Base-by-base conservation (phyloP, 2,888 invertebrate species). In the Agonopterix alstromeriana region DNA sequence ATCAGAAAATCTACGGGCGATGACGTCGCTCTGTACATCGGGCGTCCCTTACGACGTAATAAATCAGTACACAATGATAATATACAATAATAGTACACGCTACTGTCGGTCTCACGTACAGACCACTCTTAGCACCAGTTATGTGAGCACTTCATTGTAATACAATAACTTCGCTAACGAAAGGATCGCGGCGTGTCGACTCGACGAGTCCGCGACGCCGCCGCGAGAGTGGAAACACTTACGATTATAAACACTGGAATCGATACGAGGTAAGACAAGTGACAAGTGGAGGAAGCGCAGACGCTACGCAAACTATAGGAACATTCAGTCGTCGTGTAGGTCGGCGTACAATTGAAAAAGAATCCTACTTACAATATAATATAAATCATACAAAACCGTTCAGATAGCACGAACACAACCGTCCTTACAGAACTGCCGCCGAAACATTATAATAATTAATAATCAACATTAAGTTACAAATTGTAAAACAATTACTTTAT, bases 401-500 rank as follows among this genome's bases (percentile, higher is more conserved):
- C 48, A 10, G 44, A 45, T 36, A 11, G 68, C 67, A 65, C 67
- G 61, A 56, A 55, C 69, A 63, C 68, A 61, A 63, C 63, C 67
- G 52, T 56, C 58, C 62, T 27, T 61, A 56, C 54, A 60, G 60
- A 64, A 60, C 60, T 56, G 69, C 68, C 66, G 62, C 58, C 62
- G 58, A 56, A 61, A 56, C 36, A 43, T 63, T 71, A 70, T 74
- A 63, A 57, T 60, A 27, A 60, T 66, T 63, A 73, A 70, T 74
- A 63, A 58, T 60, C 72, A 74, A 77, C 76, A 74, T 75, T 46
- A 73, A 74, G 71, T 77, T 80, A 79, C 73, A 73, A 65, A 70
- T 76, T 67, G 78, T 80, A 80, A 79, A 81, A 79, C 75, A 75
- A 77, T 75, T 62, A 66, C 54, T 56, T 66, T 83, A 83, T 83